These are phyloP conservation scores for Flexamia atlantica DNA, from an alignment of 2,888 invertebrate species.

Conservation along the genomic window DNA sequence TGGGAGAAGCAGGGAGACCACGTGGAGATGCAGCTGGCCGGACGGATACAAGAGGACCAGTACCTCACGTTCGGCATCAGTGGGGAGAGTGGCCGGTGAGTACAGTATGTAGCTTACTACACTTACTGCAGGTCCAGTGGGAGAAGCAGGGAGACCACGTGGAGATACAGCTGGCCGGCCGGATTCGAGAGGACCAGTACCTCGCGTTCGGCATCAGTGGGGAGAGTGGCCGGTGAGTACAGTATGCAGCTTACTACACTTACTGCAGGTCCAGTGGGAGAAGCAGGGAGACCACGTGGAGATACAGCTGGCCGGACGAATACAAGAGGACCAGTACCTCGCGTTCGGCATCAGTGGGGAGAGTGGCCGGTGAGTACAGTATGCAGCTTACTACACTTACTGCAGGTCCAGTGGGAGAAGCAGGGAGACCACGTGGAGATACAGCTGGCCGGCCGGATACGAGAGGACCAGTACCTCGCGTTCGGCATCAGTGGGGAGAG, in stretches of 20 bases:
- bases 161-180: slow-evolving; percentile 87
- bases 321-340: slow-evolving; percentile 91
- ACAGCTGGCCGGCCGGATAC: slow-evolving; percentile 86
- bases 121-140: slow-evolving; percentile 94
- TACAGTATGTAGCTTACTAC: too few species aligned
- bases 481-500: slow-evolving; percentile 91
- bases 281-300: slow-evolving; percentile 84
- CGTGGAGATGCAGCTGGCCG: slow-evolving; percentile 88
- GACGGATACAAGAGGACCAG: slow-evolving; percentile 88
- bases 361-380: slow-evolving; percentile 80
- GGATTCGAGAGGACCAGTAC: slow-evolving; percentile 90
- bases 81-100: slow-evolving; percentile 84
- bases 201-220: slow-evolving; percentile 94
- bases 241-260: too few species aligned
- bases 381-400: too few species aligned
- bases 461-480: slow-evolving; percentile 92
- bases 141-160: slow-evolving; percentile 84
- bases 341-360: slow-evolving; percentile 92
- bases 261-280: slow-evolving; percentile 93
- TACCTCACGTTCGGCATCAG: slow-evolving; percentile 94
- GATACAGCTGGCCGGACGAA: slow-evolving; percentile 87
- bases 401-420: slow-evolving; percentile 93
- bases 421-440: slow-evolving; percentile 85
- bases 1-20: slow-evolving; percentile 88
- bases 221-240: slow-evolving; percentile 80